Evolutionary conservation across 1,140 invertebrate genomes (phyloP).

Genomic region (Teleogryllus occipitalis): DNA sequence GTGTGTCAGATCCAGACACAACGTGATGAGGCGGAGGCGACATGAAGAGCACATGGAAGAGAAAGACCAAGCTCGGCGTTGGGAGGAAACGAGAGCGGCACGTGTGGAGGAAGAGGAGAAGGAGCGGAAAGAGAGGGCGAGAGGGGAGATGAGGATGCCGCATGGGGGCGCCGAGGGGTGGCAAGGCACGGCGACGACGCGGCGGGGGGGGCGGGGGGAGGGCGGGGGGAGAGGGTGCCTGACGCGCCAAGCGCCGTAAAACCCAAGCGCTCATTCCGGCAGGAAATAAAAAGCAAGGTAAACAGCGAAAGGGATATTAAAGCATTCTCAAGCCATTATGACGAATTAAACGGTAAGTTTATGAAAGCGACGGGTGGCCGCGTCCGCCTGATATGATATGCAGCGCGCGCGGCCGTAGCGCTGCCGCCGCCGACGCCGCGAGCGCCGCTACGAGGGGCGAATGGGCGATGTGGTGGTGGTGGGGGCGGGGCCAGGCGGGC

Average conservation of each 20-base stretch:
- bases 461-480: neutral
- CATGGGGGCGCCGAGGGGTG: too few relatives aligned
- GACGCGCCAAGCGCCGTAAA: neutral
- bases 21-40: neutral
- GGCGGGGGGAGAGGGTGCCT: too few relatives aligned
- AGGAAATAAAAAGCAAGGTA: constrained; percentile 8
- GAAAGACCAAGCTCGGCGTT: too few relatives aligned
- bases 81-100: too few relatives aligned
- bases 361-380: constrained; percentile 8
- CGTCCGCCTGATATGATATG: neutral
- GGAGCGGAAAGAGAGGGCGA: neutral
- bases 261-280: neutral
- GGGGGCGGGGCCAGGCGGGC: too few relatives aligned
- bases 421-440: neutral
- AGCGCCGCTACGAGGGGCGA: neutral
- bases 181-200: too few relatives aligned
- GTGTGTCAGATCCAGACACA: neutral
- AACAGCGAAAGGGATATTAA: constrained; percentile 16
- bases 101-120: neutral
- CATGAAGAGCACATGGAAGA: too few relatives aligned
- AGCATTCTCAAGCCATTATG: constrained; percentile 17
- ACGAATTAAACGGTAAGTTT: constrained; percentile 19
- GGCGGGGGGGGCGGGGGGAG: too few relatives aligned
- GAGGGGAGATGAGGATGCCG: neutral
- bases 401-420: neutral